Conservation (phyloP, 1,140 invertebrate genomes). For the Bombus pascuorum region DNA sequence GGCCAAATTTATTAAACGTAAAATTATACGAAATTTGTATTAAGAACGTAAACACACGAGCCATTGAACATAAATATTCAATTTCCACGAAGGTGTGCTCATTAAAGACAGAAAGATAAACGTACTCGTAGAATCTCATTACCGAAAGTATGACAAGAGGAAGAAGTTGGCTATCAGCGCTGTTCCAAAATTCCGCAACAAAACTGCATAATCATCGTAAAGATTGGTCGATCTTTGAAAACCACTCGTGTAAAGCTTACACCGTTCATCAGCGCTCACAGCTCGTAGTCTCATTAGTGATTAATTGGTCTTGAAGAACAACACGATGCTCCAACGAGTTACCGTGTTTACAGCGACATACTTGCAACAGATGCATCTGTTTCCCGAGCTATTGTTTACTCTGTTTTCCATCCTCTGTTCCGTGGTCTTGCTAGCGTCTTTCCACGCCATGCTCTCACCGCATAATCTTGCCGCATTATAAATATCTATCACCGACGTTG, state of each 20-base stretch:
- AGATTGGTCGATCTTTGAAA: background rate
- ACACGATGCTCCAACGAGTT: background rate
- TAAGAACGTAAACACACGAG: no score
- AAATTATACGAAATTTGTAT: no score
- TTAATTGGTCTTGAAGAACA: background rate
- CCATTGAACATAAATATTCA: no score
- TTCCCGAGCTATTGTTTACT: background rate
- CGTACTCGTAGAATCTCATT: background rate
- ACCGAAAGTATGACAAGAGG: background rate
- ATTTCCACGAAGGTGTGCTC: no score
- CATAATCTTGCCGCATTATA: conserved; percentile 32
- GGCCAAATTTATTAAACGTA: no score
- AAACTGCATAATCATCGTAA: background rate
- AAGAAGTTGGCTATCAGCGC: background rate
- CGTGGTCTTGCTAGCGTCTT: background rate
- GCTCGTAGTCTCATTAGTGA: background rate
- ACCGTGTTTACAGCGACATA: background rate
- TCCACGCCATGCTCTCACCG: background rate
- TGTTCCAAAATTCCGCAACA: background rate
- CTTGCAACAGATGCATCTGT: background rate
- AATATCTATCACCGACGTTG: background rate
- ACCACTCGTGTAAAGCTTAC: background rate
- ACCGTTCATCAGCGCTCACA: background rate
- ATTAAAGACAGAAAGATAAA: no score
- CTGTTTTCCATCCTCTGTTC: no score